Evolutionary conservation across 2,888 invertebrate genomes (phyloP), one percentile per base, ranked within the genome.

Genomic region (Elegia similella): DNA sequence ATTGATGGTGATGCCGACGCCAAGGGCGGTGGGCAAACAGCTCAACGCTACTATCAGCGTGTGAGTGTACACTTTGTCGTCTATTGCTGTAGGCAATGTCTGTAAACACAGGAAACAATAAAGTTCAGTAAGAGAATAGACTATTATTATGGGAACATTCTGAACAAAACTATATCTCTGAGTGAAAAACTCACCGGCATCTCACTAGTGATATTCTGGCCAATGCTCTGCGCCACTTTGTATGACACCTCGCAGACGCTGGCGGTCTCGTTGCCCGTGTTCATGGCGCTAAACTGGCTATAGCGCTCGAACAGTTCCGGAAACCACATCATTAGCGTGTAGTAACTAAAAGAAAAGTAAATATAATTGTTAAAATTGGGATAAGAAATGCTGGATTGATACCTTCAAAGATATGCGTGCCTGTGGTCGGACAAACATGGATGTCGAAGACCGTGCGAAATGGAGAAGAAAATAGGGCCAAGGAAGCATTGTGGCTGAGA

Each of bases 291-390:
- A 74, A 86, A 93, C 78, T 92, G 88, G 55, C 92, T 92, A 82
- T 93, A 93, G 62, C 94, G 76, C 80, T 93, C 93, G 75, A 95
- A 95, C 59, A 95, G 85, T 70, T 95, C 94, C 47, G 95, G 95
- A 78, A 95, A 94, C 95, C 95, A 95, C 93, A 95, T 93, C 85
- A 93, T 92, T 62, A 93, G 75, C 0, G 93, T 93, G 76, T 93
- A 93, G 76, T 93, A 93, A 67, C 93, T 93, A 75, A 6, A 74
- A 80, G 5, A 1, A 2, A 5, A n/a, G 12, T 6, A 1, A 8
- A n/a, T n/a, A 23, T 23, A 23, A 3, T 23, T 23, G 23, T 23
- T 23, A 23, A 23, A 23, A 23, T 23, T 23, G 23, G 5, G 5
- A 23, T 5, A n/a, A 23, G 23, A 23, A 23, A 23, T 23, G 23